Percentiles rank a stretch among this genome's conserved stretches.
Evolutionary conservation across 2,888 invertebrate genomes (phyloP).

Genomic region (Lepidochitona cinerea): DNA sequence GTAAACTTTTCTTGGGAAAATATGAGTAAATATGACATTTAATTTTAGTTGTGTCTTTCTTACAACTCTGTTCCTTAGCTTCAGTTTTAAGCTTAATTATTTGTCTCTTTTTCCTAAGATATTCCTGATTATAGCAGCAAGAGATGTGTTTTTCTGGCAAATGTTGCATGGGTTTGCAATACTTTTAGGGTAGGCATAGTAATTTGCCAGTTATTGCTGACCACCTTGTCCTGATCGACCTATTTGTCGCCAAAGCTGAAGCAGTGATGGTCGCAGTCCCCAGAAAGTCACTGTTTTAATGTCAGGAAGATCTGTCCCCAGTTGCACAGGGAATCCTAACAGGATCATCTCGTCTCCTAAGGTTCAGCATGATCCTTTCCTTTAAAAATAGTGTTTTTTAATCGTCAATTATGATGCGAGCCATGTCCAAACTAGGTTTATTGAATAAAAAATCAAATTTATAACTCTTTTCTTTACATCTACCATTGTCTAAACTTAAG

Average conservation of each 20-base stretch:
- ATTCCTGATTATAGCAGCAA: neutral
- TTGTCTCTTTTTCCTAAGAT: neutral
- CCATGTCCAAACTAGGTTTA: too few species aligned
- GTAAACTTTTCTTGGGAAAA: too few species aligned
- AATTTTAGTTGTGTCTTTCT: too few species aligned
- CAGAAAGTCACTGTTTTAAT: too few species aligned
- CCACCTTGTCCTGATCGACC: neutral
- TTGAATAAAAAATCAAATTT: too few species aligned
- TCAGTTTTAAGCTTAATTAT: too few species aligned
- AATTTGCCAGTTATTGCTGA: neutral
- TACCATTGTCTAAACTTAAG: too few species aligned
- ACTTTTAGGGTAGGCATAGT: neutral
- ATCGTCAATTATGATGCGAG: too few species aligned
- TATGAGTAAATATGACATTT: too few species aligned
- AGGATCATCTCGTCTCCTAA: neutral
- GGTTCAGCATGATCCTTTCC: neutral
- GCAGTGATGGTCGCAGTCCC: neutral
- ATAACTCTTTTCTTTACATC: too few species aligned
- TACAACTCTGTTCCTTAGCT: too few species aligned
- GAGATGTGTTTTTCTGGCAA: neutral
- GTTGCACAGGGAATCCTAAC: neutral
- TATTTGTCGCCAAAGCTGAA: neutral
- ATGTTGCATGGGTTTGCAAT: neutral
- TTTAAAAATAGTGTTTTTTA: too few species aligned
- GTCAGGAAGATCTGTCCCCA: neutral